Evolutionary conservation across 2,113 vertebrate genomes (phyloP).

Genomic region (Osmerus eperlanus): DNA sequence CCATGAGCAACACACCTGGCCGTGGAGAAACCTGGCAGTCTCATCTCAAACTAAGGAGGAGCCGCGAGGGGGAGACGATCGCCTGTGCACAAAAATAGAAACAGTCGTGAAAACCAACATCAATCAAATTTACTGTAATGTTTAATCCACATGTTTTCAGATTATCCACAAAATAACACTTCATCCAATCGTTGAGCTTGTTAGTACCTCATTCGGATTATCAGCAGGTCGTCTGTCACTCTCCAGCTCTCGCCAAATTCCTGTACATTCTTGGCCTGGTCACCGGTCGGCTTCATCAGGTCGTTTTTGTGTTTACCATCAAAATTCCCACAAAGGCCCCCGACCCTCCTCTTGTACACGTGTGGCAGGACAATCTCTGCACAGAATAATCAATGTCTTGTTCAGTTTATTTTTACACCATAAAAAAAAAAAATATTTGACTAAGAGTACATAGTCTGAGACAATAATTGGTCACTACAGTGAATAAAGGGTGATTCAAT

Average conservation of each 20-base stretch:
- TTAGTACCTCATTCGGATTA: neutral
- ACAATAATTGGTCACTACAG: too few relatives aligned
- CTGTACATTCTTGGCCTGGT: slow-evolving; percentile 49
- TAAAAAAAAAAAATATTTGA: neutral
- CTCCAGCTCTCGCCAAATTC: slow-evolving; percentile 81
- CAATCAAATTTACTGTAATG: too few relatives aligned
- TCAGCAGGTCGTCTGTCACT: slow-evolving; percentile 49
- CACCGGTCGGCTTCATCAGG: slow-evolving; percentile 69
- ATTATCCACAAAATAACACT: too few relatives aligned
- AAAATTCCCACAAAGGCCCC: slow-evolving; percentile 81
- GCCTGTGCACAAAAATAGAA: slow-evolving; percentile 7
- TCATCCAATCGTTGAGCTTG: neutral
- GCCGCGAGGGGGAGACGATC: neutral
- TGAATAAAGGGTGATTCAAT: too few relatives aligned
- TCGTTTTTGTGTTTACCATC: slow-evolving; percentile 72
- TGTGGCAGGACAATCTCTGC: slow-evolving; percentile 75
- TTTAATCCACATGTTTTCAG: too few relatives aligned
- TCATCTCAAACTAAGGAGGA: neutral
- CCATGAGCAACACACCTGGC: neutral
- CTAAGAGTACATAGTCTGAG: too few relatives aligned
- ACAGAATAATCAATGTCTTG: slow-evolving; percentile 8
- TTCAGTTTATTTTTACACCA: neutral
- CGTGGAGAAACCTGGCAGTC: neutral
- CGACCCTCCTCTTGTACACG: slow-evolving; percentile 67
- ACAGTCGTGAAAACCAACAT: too few relatives aligned